phyloP scores from a whole-genome alignment of 1,140 invertebrate genomes.

The Ladona fulva region DNA sequence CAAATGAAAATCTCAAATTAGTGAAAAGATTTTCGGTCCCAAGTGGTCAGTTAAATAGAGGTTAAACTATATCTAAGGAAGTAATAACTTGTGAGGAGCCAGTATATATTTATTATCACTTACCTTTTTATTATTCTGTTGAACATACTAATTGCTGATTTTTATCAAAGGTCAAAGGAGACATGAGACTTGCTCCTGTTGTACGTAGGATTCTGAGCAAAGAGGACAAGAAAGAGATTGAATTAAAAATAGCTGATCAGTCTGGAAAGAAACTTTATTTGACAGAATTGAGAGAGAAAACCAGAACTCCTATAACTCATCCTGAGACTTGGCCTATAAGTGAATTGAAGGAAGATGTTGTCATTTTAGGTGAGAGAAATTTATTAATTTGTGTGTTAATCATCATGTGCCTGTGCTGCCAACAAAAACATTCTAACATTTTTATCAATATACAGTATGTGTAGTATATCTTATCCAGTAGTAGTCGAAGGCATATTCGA shows the following conservation, averaged over 20 bases:
- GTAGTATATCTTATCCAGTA: too few species aligned
- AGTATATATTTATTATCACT: too few species aligned
- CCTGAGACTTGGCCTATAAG: background rate
- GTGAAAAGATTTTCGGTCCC: too few species aligned
- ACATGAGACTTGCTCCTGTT: background rate
- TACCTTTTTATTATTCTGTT: background rate
- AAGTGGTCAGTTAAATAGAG: too few species aligned
- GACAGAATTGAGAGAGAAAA: background rate
- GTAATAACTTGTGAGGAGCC: too few species aligned
- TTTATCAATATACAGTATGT: too few species aligned
- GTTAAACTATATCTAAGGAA: too few species aligned
- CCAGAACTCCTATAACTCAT: background rate
- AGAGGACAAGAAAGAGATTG: background rate
- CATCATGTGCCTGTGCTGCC: too few species aligned
- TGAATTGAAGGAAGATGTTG: background rate
- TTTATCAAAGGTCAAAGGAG: background rate
- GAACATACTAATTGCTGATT: background rate
- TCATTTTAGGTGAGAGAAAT: background rate
- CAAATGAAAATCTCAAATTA: too few species aligned
- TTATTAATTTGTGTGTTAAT: too few species aligned
- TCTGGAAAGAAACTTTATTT: background rate
- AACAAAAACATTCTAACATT: too few species aligned
- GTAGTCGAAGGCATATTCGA: too few species aligned
- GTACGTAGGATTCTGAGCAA: background rate
- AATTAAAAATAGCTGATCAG: background rate